Conservation (phyloP, 2,888 invertebrate species). For the Microctonus brassicae region DNA sequence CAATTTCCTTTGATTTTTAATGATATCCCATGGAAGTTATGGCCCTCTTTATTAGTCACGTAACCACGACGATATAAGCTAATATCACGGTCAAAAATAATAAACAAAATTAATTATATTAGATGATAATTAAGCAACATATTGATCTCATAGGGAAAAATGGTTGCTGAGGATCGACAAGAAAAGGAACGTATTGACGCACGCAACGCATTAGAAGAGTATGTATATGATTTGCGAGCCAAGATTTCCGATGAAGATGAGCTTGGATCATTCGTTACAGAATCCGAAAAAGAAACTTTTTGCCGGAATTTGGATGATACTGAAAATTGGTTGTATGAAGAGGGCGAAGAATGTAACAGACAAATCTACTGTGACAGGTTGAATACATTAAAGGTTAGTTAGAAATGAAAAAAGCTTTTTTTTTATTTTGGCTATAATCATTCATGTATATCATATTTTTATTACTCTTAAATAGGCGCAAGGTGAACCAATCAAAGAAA, state of each 20-base stretch:
- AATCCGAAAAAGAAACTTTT: constrained; percentile 77
- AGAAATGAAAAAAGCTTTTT: neutral
- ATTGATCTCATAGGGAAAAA: constrained; percentile 75
- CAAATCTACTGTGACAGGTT: constrained; percentile 73
- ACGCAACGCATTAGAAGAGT: constrained; percentile 97
- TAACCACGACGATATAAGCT: too few species aligned
- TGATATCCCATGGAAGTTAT: too few species aligned
- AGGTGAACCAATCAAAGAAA: constrained; percentile 91
- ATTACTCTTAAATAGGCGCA: constrained; percentile 73
- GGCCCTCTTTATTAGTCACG: too few species aligned
- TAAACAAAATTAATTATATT: too few species aligned
- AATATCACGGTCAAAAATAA: too few species aligned
- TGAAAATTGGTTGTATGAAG: constrained; percentile 98
- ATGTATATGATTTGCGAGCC: constrained; percentile 95
- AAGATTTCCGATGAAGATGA: constrained; percentile 85
- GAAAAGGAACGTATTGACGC: constrained; percentile 97
- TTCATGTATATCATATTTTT: too few species aligned
- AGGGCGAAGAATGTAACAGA: constrained; percentile 93
- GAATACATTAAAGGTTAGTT: constrained; percentile 56
- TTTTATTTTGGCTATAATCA: neutral
- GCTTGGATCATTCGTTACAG: constrained; percentile 82
- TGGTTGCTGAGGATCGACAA: constrained; percentile 88
- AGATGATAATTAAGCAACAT: too few species aligned
- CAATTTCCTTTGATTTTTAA: too few species aligned
- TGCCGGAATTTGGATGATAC: constrained; percentile 82